Evolutionary conservation across 2,113 vertebrate species (phyloP), one percentile per base, ranked within the genome.

Genomic region (Cariama cristata): DNA sequence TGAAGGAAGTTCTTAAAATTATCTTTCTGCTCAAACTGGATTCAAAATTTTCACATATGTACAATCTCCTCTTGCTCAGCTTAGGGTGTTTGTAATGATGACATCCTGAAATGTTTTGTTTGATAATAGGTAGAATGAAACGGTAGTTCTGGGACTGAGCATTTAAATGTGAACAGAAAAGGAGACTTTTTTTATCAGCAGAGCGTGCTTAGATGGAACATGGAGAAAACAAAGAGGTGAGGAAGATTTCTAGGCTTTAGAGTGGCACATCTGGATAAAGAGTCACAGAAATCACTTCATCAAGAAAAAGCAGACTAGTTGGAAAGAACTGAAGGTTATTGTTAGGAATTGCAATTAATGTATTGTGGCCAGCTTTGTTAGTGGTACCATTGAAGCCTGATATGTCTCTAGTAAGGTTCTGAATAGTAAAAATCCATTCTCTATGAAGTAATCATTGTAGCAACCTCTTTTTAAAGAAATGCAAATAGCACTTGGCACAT

Each of bases 201-300:
- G 4, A 72, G 63, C 26, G 44, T 23, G 14, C 16, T 84, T 71
- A 71, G 84, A 40, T 56, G 59, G 35, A 72, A 44, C 47, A 44
- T 38, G 33, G 24, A 81, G 64, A 53, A 93, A 91, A 63, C 89
- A 49, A 92, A 87, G 87, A 92, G 42, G 30, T 87, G 79, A 79
- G 52, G 79, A 64, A 75, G 47, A 60, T 84, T 85, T 79, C 24
- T 59, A 75, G 79, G 68, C 59, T 90, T 91, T 91, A 33, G 47
- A 77, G 56, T 72, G 32, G 52, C 49, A 79, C 80, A 91, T 95
- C 91, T 96, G 95, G 91, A 89, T 84, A 94, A 92, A 94, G 35
- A 94, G 56, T 93, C 60, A 92, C 27, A 53, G 66, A 79, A 94
- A 94, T 89, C 91, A 97, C 95, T 97, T 97, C n/a, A 93, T 96